Evolutionary conservation across 2,797 vertebrate genomes (phyloP), one percentile per base, ranked within the genome.

Genomic region (Pagetopsis macropterus): DNA sequence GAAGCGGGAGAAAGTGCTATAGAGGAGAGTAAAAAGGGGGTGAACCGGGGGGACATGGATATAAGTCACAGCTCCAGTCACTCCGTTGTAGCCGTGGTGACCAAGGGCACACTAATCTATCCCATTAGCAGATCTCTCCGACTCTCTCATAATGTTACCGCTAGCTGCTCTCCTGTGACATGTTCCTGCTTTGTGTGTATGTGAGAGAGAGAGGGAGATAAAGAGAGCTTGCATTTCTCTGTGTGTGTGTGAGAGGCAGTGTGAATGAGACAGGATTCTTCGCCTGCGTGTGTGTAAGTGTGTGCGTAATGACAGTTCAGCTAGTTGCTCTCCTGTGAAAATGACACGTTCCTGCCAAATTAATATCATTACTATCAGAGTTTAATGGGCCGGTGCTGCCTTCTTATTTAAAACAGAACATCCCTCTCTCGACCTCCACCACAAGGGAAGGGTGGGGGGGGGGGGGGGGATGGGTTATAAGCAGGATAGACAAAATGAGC

Each of bases 51-150:
- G 72, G 90, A 93, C 76, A 56, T 78, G 93, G 94, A 95, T 94
- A 96, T 96, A 97, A 97, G 95, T 96, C 96, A 96, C 85, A 94
- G 94, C 94, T 95, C 92, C 94, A 41, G 93, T 95, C 94, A 88
- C 92, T 95, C 94, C 93, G 88, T 93, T 95, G 94, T 95, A 95
- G 94, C 95, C 93, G 93, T 94, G 94, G 94, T 96, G 95, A 97
- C 96, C 97, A 98, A 99, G 97, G 97, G 97, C 97, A 97, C 95
- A 94, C 95, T 98, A 96, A 99, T 99, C 97, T 98, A 95, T 94
- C 96, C 96, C 97, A 98, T 99, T 98, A 98, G 94, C 95, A 95
- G 92, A 95, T 95, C 95, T 95, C 95, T 96, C 85, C 91, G 94
- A 97, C 95, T 96, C 97, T 97, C 96, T 97, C 96, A 97, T 98